Base-by-base conservation (phyloP, 2,113 vertebrate genomes). In the Nyctibius bracteatus region DNA sequence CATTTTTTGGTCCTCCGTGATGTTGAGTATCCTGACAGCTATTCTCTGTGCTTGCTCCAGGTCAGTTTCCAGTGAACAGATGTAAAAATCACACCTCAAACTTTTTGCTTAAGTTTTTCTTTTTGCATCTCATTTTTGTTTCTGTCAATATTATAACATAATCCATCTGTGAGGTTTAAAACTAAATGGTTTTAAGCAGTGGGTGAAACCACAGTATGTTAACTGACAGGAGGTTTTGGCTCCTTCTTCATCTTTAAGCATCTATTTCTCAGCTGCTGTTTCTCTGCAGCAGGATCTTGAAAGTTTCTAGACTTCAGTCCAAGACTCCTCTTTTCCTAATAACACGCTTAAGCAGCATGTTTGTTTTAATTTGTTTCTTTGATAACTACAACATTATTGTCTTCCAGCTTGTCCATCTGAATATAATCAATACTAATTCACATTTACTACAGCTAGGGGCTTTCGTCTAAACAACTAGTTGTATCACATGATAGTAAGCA, bases 151-250 rank as follows among this genome's bases (percentile, higher is more conserved):
- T 91, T 58, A 44, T 43, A 91, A 63, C 57, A 84, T 54, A 86
- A 95, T 73, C 58, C 78, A 87, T 79, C 67, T 59, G 82, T 89
- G 58, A 91, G 47, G 33, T 71, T 96, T 85, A 86, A 55, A 97
- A 83, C n/a, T 80, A 54, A 22, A 80, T 4, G 1, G 47, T 75
- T 88, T 84, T 86, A 83, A 92, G 88, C 83, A 89, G 62, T 58
- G 80, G 65, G 68, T 86, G 25, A 95, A 93, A 91, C 92, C 81
- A 81, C 86, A 79, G 80, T 22, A 49, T 39, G 71, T 83, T 81
- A 94, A 72, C 70, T 85, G 80, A 91, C 77, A 63, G 73, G 70
- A 96, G 47, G 43, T 85, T 89, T 94, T 91, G 93, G 66, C 91
- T 93, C 41, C 74, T 91, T 59, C 57, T 73, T 90, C 46, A 49